Evolutionary conservation across 2,888 invertebrate species (phyloP), one percentile per base, ranked within the genome.

Genomic region (Orchesellides sinensis): DNA sequence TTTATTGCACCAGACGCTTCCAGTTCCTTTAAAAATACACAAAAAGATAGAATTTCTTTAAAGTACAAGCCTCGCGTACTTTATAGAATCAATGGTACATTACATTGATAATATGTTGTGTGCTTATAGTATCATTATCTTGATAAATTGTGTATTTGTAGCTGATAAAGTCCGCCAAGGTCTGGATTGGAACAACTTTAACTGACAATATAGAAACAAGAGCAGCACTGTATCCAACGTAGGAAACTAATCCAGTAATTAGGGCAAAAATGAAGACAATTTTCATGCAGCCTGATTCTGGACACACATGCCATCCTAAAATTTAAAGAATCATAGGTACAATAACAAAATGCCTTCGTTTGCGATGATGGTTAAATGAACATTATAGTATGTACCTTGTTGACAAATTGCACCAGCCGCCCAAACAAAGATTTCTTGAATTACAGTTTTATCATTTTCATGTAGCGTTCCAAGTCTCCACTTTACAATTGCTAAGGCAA

Each of bases 301-400:
- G 86, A 52, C 83, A 79, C 1, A 80, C 74, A 32, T 86, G 84
- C 84, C 84, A 86, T 17, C 86, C 86, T 86, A 47, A 45, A 59
- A 25, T 25, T n/a, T n/a, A n/a, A n/a, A n/a, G n/a, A n/a, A n/a
- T n/a, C n/a, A n/a, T n/a, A n/a, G n/a, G 6, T 40, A 10, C 40
- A 40, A 40, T 12, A 40, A 40, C 12, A 40, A 40, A 10, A 40
- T 40, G 8, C 19, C 19, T 49, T 17, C 49, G n/a, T 17, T n/a
- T n/a, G n/a, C n/a, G n/a, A n/a, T n/a, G n/a, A n/a, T n/a, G n/a
- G n/a, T n/a, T n/a, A n/a, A n/a, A n/a, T n/a, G n/a, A n/a, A n/a
- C n/a, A n/a, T n/a, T n/a, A n/a, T n/a, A n/a, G n/a, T 19, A 17
- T 27, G 12, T 29, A 83, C 86, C 86, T 80, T 85, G 83, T 66